Evolutionary conservation across 2,888 invertebrate species (phyloP), one percentile per base, ranked within the genome.

Genomic region (Erannis defoliaria): DNA sequence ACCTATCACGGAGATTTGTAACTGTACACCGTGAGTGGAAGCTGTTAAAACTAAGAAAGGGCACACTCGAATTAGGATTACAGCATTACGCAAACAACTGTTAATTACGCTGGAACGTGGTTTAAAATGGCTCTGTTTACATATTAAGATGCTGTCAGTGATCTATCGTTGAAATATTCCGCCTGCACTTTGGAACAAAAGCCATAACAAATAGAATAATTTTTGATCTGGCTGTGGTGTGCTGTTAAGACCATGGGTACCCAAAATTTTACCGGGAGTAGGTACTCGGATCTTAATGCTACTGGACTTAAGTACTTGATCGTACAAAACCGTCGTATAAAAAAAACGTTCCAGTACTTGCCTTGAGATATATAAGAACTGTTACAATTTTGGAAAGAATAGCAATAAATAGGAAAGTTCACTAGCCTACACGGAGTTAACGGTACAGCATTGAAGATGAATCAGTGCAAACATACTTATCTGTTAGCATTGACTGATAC

Each of bases 1-100:
- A 74, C 71, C 73, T 75, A 80, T 82, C 77, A 71, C 58, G 60
- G 63, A 74, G 77, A 81, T 84, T 81, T 81, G 84, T 84, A 82
- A 83, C 75, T 66, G 64, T 71, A 82, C 70, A 78, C 77, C 74
- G 56, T 61, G 50, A 62, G 69, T 65, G 50, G 18, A 10, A 50
- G 38, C 50, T 9, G n/a, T 9, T 33, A 33, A 9, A 12, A 12
- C n/a, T 12, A 50, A 16, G 51, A 19, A 26, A 26, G 8, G 26
- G 9, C 19, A 29, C 31, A 51, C 18, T 9, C 26, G 18, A 50
- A 38, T 16, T 38, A 26, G 50, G 14, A 35, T n/a, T n/a, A n/a
- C n/a, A n/a, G n/a, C n/a, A n/a, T n/a, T n/a, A n/a, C n/a, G n/a
- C n/a, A n/a, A n/a, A n/a, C n/a, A n/a, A n/a, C 16, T 0, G n/a